Base-by-base conservation (phyloP, 2,888 invertebrate species). In the Protodeltote pygarga region DNA sequence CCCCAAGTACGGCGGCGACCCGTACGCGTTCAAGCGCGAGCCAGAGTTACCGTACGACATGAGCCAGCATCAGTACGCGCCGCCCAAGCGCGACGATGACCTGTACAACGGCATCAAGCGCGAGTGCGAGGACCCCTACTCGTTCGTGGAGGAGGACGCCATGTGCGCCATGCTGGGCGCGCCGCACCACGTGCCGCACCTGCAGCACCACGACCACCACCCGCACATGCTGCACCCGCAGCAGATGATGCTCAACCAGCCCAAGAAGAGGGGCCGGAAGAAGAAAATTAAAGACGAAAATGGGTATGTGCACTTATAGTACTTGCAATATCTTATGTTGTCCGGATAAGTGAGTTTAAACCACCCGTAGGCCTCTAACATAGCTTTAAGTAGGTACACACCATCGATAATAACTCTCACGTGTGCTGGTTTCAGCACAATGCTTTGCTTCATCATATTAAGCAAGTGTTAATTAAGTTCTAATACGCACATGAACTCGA, bases 211-310 rank as follows among this genome's bases (percentile, higher is more conserved):
- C 54, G 82, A 82, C 33, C 77, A 74, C 50, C 82, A 80, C 51
- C 63, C 72, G 46, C 87, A 89, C 68, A 75, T 85, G 77, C 78
- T 85, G 80, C 81, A 87, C 59, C 81, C 77, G 47, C 92, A 91
- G 54, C 91, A 91, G 73, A 81, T 90, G 80, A 81, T 90, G 85
- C 86, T 89, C 67, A 89, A 87, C 54, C 93, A 93, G 64, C 96
- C 96, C 49, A 97, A 97, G 87, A 97, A 97, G 83, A 91, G 97
- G 9, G 97, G 97, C 13, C 92, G 97, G 42, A 97, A 97, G 93
- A 97, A 97, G 93, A 97, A 97, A 85, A 91, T 95, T 45, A 94
- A 94, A 79, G 93, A 94, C 52, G 94, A 94, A 71, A 93, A 92
- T 70, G 93, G 93, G 93, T 92, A 65, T 89, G 92, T 85, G 34